Evolutionary conservation across 2,888 invertebrate species (phyloP), one percentile per base, ranked within the genome.

Genomic region (Mycalesis mineus): DNA sequence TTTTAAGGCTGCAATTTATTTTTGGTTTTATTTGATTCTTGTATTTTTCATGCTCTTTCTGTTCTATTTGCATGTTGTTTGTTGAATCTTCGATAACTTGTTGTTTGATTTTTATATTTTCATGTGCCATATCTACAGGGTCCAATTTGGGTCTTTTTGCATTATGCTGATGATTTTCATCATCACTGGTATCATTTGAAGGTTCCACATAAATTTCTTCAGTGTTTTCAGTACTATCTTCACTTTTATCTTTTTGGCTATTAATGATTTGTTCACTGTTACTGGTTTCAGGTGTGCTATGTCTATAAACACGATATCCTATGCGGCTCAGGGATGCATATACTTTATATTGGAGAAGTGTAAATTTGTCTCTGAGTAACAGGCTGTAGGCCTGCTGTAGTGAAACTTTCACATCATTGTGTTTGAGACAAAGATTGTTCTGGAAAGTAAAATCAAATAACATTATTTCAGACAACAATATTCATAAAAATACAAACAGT

Each of bases 321-420:
- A 90, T 70, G 67, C 91, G 87, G 57, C 91, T 87, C 0, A 93
- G 80, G 33, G 91, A 91, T 37, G 91, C 85, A 73, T 91, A 93
- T 0, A 92, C 92, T 78, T 90, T 90, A 67, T 92, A 93, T 65
- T 92, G 88, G 29, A 81, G 72, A 14, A 91, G 58, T 14, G 85
- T 72, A 29, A 90, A 78, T 45, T 75, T 65, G 29, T 74, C 75
- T 40, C 66, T 65, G 0, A 91, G 68, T 44, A 93, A 72, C 62
- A 93, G 73, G 28, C 88, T 78, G 67, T 93, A 94, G 9, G 92
- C 93, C 81, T 93, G 93, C 74, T 94, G 92, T 42, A 94, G 76
- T 58, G 93, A 93, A 15, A 94, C 83, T 54, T 91, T 87, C 0
- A 92, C 80, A 33, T 88, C 88, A 71, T 91, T 90, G 77, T 91